Base-by-base conservation (phyloP, 2,797 vertebrate species). In the Dendrocincla tyrannina region DNA sequence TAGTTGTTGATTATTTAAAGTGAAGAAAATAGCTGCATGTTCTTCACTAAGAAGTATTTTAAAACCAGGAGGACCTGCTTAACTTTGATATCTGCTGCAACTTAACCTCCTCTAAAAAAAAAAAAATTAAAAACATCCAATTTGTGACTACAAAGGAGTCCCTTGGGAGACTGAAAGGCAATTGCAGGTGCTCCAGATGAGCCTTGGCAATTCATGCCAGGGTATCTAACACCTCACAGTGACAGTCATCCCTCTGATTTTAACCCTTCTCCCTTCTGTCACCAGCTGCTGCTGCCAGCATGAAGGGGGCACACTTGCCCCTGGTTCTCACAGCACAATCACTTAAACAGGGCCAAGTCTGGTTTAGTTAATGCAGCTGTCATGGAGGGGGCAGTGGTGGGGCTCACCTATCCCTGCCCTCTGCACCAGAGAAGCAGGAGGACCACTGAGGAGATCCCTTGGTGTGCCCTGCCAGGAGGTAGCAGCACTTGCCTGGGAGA, bases 31-130 rank as follows among this genome's bases (percentile, higher is more conserved):
- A 90, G 23, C 32, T 88, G 16, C 27, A 25, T 32, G 6, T 72
- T 75, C 58, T 95, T 64, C 35, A 70, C 46, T 72, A 72, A 60
- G 44, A 47, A 47, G 27, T 69, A 84, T 75, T 89, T 94, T 95
- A 77, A 94, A 92, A 88, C 44, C 32, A 32, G 9, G 32, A 91
- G 68, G 64, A 89, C 30, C 42, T 67, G 59, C 47, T 79, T 73
- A 76, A 49, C 47, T 94, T 89, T 0, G 3, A 89, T 50, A 67
- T 52, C 44, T 74, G 67, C 22, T 70, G 59, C n/a, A 89, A 52
- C 4, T 87, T 87, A 72, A 3, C 25, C 1, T 4, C 11, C 23
- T 5, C 13, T 24, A 2, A 4, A 0, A n/a, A 67, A 67, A 64
- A 72, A 39, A 22, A 25, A 23, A 27, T 39, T 14, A 27, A 49